phyloP scores from a whole-genome alignment of 2,797 vertebrate genomes.

The Sternarchorhynchus goeldii region DNA sequence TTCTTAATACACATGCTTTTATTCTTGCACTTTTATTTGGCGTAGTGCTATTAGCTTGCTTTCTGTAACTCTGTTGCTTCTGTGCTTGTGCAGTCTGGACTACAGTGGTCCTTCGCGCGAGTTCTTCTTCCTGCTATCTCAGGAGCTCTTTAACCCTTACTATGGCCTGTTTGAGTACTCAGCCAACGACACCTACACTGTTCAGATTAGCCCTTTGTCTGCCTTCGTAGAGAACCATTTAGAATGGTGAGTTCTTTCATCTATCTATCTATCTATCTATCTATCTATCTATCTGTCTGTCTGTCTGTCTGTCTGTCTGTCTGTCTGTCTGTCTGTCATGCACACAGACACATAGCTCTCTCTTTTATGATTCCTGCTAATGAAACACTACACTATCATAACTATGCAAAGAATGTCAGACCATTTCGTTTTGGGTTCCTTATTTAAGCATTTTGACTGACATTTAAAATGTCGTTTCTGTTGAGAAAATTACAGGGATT shows the following conservation, averaged over 20 bases:
- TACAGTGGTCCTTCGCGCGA: conserved; percentile 96
- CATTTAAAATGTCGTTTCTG: conserved; percentile 24
- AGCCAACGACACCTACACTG: conserved; percentile 95
- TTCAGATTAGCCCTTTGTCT: conserved; percentile 98
- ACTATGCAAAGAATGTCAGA: conserved; percentile 27
- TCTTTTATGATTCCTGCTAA: conserved; percentile 2
- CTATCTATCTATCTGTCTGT: conserved; percentile 13
- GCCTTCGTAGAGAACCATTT: conserved; percentile 97
- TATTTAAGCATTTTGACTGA: conserved; percentile 39
- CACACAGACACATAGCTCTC: neutral
- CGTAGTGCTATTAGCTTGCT: neutral
- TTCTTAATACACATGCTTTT: neutral
- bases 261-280: neutral
- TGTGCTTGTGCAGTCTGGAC: conserved; percentile 79
- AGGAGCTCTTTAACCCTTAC: conserved; percentile 98
- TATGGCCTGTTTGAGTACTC: conserved; percentile 99
- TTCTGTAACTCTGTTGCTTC: neutral
- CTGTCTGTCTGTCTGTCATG: neutral
- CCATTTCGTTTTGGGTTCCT: conserved; percentile 25
- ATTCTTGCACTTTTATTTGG: neutral
- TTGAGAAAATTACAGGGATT: conserved; percentile 34
- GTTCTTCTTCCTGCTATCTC: conserved; percentile 97
- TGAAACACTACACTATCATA: conserved; percentile 21
- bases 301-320: neutral
- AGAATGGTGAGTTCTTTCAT: conserved; percentile 83